phyloP scores from a whole-genome alignment of 2,888 invertebrate species.

The Stenodera caucasica region DNA sequence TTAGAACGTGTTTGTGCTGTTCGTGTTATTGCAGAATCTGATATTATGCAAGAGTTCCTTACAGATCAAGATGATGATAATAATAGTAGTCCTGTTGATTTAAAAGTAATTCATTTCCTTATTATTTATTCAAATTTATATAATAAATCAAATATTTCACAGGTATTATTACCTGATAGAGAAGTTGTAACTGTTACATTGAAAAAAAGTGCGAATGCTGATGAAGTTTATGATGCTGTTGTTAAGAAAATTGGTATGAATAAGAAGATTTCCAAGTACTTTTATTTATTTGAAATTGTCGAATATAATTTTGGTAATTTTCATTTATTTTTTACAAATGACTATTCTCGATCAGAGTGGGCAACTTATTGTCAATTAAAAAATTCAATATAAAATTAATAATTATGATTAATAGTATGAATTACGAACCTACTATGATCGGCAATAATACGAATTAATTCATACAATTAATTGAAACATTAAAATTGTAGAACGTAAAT shows the following conservation, averaged over 20 bases:
- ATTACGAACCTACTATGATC: too few species aligned
- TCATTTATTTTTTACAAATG: too few species aligned
- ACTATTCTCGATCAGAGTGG: too few species aligned
- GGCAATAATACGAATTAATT: background rate
- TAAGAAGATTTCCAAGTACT: conserved; percentile 82
- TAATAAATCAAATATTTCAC: background rate
- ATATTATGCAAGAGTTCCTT: conserved; percentile 95
- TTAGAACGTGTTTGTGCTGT: conserved; percentile 98
- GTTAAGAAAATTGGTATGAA: conserved; percentile 82
- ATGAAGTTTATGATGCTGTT: conserved; percentile 86
- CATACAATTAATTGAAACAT: background rate
- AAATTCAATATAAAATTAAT: too few species aligned
- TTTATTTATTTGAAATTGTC: conserved; percentile 95
- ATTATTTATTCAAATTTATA: too few species aligned
- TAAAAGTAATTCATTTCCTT: conserved; percentile 68
- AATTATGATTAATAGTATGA: too few species aligned
- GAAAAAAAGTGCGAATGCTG: conserved; percentile 84
- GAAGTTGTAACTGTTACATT: conserved; percentile 88
- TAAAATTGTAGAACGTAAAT: conserved; percentile 75
- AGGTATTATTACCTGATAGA: conserved; percentile 85
- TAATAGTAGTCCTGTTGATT: conserved; percentile 65
- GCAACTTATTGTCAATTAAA: too few species aligned
- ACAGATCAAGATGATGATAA: conserved; percentile 88
- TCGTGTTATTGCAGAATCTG: conserved; percentile 95
- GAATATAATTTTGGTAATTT: conserved; percentile 90